Percentiles rank a stretch among this genome's conserved stretches.
These are phyloP conservation scores for Anarhynchus alexandrinus DNA, from an alignment of 2,113 vertebrate species.

Conservation along the genomic window DNA sequence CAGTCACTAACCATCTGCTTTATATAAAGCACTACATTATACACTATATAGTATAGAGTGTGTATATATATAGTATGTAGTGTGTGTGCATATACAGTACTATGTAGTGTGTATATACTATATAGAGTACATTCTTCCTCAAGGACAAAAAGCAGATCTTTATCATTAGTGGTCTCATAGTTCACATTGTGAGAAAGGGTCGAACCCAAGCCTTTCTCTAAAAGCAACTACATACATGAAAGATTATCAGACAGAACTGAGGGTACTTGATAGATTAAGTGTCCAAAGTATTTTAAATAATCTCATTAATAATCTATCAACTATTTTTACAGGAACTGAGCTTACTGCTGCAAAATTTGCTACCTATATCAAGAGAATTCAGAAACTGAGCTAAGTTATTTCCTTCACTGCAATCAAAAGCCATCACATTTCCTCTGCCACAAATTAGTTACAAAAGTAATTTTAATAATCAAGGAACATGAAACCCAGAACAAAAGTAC, in stretches of 20 bases:
- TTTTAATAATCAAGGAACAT: neutral
- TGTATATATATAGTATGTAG: neutral
- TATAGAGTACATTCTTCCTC: neutral
- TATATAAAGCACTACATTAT: neutral
- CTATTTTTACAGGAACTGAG: neutral
- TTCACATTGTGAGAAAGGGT: neutral
- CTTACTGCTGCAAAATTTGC: neutral
- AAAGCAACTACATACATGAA: neutral
- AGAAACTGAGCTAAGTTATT: neutral
- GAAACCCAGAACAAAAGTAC: neutral
- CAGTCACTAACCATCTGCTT: neutral
- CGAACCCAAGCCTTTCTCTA: rapidly evolving
- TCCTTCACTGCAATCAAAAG: neutral
- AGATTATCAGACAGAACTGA: neutral
- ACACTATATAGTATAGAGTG: neutral
- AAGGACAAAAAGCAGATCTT: neutral
- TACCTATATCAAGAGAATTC: neutral
- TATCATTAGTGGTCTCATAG: neutral
- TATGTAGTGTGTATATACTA: too few species aligned
- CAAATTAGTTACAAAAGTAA: neutral
- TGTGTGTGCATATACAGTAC: too few species aligned
- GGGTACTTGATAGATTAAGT: neutral
- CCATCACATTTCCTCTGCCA: neutral
- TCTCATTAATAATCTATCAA: neutral
- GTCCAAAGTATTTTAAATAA: neutral